A percentile compares a stretch with the other conserved stretches of the same genome.
These are phyloP conservation scores for Corynorhinus townsendii DNA, from an alignment of 2,113 vertebrate species.

Conservation along the genomic window DNA sequence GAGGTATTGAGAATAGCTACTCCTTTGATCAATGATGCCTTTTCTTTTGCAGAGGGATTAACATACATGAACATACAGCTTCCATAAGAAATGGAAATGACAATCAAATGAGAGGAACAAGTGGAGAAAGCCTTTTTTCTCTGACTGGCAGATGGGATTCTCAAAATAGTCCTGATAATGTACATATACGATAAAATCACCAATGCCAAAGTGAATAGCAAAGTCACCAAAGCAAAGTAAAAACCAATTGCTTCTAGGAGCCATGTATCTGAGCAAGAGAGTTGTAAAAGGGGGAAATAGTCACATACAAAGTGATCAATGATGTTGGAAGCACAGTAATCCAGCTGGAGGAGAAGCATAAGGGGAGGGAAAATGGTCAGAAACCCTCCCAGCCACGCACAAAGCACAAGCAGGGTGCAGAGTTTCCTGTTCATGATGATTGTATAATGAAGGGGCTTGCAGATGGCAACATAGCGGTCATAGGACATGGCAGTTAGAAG, in stretches of 20 bases:
- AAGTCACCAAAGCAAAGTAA: constrained; percentile 50
- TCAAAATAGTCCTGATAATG: constrained; percentile 65
- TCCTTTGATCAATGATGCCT: constrained; percentile 56
- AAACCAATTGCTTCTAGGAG: constrained; percentile 59
- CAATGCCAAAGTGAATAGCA: constrained; percentile 51
- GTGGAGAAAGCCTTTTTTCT: constrained; percentile 74
- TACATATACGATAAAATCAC: constrained; percentile 66
- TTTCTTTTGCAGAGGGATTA: constrained; percentile 62
- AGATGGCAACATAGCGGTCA: not conserved
- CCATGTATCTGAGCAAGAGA: constrained; percentile 61
- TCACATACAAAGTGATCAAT: constrained; percentile 69
- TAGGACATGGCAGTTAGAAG: constrained; percentile 73
- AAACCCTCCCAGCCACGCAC: constrained; percentile 41
- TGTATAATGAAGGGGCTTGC: constrained; percentile 56
- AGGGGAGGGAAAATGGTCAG: constrained; percentile 59
- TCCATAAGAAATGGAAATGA: constrained; percentile 69
- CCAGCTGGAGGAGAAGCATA: constrained; percentile 52
- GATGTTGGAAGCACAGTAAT: constrained; percentile 66
- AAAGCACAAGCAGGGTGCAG: constrained; percentile 35
- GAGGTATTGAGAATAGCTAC: constrained; percentile 56
- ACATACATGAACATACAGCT: constrained; percentile 69
- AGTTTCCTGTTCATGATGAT: constrained; percentile 56
- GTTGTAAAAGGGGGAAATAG: constrained; percentile 60
- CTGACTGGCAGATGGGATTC: constrained; percentile 56
- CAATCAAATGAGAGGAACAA: constrained; percentile 69